Evolutionary conservation across 2,888 invertebrate genomes (phyloP).

Genomic region (Drosophila siamana): DNA sequence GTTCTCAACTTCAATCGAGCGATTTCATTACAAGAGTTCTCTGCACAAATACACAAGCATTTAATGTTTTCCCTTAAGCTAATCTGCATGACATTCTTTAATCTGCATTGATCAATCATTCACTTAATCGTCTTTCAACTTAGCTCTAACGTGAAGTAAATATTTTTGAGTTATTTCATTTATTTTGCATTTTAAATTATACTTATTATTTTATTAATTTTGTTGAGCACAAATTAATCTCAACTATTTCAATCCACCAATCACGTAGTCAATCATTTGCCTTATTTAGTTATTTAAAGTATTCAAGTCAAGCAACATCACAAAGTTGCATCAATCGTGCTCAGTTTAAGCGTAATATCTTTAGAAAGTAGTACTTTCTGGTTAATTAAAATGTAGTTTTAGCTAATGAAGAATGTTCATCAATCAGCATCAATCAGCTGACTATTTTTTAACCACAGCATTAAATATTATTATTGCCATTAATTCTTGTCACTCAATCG

Average conservation of each 20-base stretch:
- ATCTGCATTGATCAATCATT: not conserved
- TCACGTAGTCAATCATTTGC: not conserved
- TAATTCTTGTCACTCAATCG: too few species aligned
- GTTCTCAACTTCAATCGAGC: slow-evolving; percentile 1
- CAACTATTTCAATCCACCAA: not conserved
- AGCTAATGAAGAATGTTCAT: not conserved
- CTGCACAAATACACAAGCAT: not conserved
- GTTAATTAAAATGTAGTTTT: too few species aligned
- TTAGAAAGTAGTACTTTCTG: too few species aligned
- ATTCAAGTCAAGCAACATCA: slow-evolving; percentile 5
- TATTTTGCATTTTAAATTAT: not conserved
- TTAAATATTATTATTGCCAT: not conserved
- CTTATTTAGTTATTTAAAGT: not conserved
- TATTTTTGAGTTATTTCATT: not conserved
- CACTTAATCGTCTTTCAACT: not conserved
- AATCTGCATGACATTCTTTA: not conserved
- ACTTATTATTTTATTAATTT: not conserved
- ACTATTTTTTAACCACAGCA: too few species aligned
- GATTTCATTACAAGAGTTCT: not conserved
- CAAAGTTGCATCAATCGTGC: too few species aligned
- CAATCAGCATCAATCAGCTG: not conserved
- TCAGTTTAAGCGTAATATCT: not conserved
- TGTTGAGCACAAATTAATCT: too few species aligned
- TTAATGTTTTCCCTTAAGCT: not conserved
- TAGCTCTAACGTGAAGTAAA: not conserved